phyloP scores from a whole-genome alignment of 2,113 vertebrate species.

The Ophiodon elongatus region DNA sequence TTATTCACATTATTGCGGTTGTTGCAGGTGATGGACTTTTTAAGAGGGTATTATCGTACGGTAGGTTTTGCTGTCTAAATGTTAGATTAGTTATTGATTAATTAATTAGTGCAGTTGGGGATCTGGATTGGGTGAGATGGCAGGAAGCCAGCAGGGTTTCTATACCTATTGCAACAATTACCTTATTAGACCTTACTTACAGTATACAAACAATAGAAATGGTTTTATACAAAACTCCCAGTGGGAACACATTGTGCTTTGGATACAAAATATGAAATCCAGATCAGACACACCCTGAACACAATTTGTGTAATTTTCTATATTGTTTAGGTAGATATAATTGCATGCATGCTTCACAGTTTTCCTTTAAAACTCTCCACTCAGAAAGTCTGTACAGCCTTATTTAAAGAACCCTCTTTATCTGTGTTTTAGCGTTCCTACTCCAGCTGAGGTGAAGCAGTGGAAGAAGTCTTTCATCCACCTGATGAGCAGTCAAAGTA shows the following conservation, averaged over 20 bases:
- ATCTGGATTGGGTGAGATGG: background rate
- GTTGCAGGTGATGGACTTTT: background rate
- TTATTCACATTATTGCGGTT: background rate
- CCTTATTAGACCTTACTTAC: background rate
- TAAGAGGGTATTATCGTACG: background rate
- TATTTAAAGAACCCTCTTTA: background rate
- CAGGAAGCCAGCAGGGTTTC: background rate
- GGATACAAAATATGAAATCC: background rate
- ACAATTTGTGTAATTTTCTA: background rate
- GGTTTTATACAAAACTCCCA: background rate
- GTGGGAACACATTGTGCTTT: background rate
- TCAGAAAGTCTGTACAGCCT: background rate
- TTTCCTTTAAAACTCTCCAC: background rate
- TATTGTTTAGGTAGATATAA: too few relatives aligned
- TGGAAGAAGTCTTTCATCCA: conserved; percentile 93
- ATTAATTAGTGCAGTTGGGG: background rate
- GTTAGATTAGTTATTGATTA: conserved; percentile 30
- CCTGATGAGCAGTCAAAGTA: conserved; percentile 90
- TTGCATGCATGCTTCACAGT: background rate
- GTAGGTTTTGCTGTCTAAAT: background rate
- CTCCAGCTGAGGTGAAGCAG: conserved; percentile 87
- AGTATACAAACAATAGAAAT: background rate
- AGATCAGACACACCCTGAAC: background rate
- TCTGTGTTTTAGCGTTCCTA: conserved; percentile 79
- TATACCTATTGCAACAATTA: background rate